Evolutionary conservation across 2,113 vertebrate genomes (phyloP), one percentile per base, ranked within the genome.

Genomic region (Ophthalmolycus amberensis): DNA sequence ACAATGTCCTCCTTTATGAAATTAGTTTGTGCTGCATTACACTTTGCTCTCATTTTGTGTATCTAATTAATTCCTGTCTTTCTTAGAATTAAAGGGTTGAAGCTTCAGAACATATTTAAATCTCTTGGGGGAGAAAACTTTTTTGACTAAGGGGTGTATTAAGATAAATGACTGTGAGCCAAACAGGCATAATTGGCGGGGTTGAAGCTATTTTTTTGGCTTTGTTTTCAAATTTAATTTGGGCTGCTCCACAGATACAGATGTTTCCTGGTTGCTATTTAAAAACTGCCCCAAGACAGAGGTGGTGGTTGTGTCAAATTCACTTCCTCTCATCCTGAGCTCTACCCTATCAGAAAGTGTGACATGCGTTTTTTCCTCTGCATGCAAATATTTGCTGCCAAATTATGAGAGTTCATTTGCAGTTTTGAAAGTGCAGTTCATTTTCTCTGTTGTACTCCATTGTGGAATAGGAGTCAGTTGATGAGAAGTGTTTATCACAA

Each of bases 11-110:
- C 77, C 79, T 71, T 93, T 84, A 88, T 83, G 66, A 88, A 91
- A 92, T 93, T 85, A 92, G 91, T 92, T 93, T 87, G 78, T 88
- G 87, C 88, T 90, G 86, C 88, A 79, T 90, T 89, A 90, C 65
- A 80, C 67, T 83, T 82, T 89, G 82, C 83, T 89, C 87, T 88
- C 76, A 88, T 89, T 91, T 88, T 90, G 80, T 91, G 82, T 73
- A 86, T 85, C 82, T 92, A 92, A 93, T 93, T 92, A 92, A 90
- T 90, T 91, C 67, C 80, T 67, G 75, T 88, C 83, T 90, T 90
- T 90, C 73, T 89, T 83, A 84, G 79, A 72, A 91, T 90, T 91
- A 79, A 54, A 70, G 80, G 84, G 83, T 91, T 83, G 88, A 83
- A 67, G 74, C 89, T 87, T 87, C 63, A 80, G 82, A 92, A 88